Percentiles rank a stretch among this genome's conserved stretches.
phyloP scores from a whole-genome alignment of 2,113 vertebrate species.

The Bucco capensis region DNA sequence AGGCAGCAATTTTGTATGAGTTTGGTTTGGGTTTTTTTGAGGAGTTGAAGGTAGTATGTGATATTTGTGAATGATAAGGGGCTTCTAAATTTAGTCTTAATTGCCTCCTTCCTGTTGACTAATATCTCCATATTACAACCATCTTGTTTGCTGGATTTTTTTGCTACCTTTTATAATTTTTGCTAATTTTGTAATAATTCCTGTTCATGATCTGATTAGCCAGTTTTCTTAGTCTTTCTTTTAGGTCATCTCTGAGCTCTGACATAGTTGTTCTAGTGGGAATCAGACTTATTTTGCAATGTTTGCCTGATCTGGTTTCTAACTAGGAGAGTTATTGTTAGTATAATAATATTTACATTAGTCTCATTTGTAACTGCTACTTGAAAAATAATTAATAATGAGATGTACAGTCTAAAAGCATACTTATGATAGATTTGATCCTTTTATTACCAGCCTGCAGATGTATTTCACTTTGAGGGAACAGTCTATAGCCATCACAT shows the following conservation, averaged over 20 bases:
- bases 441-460: slow-evolving; percentile 80
- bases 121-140: neutral
- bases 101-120: neutral
- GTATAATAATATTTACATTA: neutral
- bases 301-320: neutral
- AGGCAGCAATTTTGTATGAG: neutral
- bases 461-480: slow-evolving; percentile 89
- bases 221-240: neutral
- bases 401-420: neutral
- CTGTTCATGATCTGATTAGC: neutral
- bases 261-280: neutral
- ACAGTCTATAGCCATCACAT: slow-evolving; percentile 95
- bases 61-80: neutral
- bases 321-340: neutral
- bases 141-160: neutral
- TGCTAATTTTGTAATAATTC: neutral
- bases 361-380: neutral
- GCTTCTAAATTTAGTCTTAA: neutral
- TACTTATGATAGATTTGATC: neutral
- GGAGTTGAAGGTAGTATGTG: neutral
- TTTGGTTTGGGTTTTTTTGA: neutral
- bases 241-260: neutral
- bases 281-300: neutral
- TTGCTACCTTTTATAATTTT: neutral
- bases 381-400: neutral